Conservation (phyloP, 1,140 invertebrate species). For the Cepaea nemoralis region DNA sequence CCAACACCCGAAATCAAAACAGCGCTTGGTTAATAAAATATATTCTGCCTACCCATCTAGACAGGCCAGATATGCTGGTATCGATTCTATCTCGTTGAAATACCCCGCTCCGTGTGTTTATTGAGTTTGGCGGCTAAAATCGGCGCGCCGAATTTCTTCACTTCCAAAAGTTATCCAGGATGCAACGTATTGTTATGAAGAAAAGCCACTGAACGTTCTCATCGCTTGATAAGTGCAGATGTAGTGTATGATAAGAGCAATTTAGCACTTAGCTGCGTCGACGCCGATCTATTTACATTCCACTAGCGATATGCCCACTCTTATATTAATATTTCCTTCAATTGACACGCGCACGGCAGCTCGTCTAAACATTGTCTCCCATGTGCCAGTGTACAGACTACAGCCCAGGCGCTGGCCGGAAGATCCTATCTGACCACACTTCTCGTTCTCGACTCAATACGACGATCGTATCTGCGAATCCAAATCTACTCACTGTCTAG, state of each 20-base stretch:
- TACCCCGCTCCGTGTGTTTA: neutral
- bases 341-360: slow-evolving; percentile 25
- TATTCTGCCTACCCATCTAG: neutral
- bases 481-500: slow-evolving; percentile 16
- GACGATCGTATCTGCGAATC: slow-evolving; percentile 6
- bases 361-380: slow-evolving; percentile 30
- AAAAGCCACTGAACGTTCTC: neutral
- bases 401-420: neutral
- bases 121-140: neutral
- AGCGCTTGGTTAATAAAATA: neutral
- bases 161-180: neutral
- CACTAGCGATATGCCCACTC: slow-evolving; percentile 4
- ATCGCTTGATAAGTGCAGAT: slow-evolving; percentile 16
- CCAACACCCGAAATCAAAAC: too few relatives aligned
- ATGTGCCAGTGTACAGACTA: neutral
- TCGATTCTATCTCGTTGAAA: neutral
- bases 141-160: neutral
- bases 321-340: slow-evolving; percentile 40
- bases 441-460: slow-evolving; percentile 30
- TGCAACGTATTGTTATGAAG: neutral
- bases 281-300: slow-evolving; percentile 33
- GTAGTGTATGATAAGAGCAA: slow-evolving; percentile 17
- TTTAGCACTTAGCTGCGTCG: slow-evolving; percentile 39
- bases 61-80: neutral
- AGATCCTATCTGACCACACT: slow-evolving; percentile 27